Base-by-base conservation (phyloP, 2,113 vertebrate genomes). In the Aphelocoma coerulescens region DNA sequence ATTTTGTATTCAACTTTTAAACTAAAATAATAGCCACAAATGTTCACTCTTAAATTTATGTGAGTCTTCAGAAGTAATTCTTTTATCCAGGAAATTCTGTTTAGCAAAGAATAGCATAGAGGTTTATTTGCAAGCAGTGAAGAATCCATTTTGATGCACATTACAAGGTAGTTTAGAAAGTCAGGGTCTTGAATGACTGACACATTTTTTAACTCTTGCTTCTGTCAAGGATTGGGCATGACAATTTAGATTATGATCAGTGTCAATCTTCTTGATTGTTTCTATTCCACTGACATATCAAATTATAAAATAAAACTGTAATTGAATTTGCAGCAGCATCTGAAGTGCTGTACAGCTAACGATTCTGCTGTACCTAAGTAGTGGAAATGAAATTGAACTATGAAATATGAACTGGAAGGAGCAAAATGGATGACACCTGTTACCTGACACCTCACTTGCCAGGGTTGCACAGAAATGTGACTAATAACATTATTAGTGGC, bases 251-350 rank as follows among this genome's bases (percentile, higher is more conserved):
- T 96, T 97, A 91, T 93, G 89, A 96, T 97, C 83, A 93, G 43
- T 94, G 97, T 91, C 96, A 96, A 51, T 96, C 82, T 97, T 97
- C 95, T 95, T 97, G 94, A 97, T 98, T 96, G 94, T 96, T 97
- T 97, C 89, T 96, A 69, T 97, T 96, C 55, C 69, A 93, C 57
- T 92, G 88, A 63, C 91, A 74, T 94, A 96, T 95, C 85, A 95
- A 97, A 96, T 96, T 91, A 95, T 65, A 92, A 95, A 97, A 95
- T 94, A 96, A 95, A 97, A 73, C 43, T 68, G 78, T 91, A 97
- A 96, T 95, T 96, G 90, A 98, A 93, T 97, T 95, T 97, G 51
- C 92, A 91, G 86, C 88, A 81, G 59, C 92, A 90, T 93, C 74
- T 78, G 80, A 97, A 97, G 80, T 93, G 95, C 81, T 20, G 4